Evolutionary conservation across 2,113 vertebrate genomes (phyloP).

Genomic region (Oryzias woworae): DNA sequence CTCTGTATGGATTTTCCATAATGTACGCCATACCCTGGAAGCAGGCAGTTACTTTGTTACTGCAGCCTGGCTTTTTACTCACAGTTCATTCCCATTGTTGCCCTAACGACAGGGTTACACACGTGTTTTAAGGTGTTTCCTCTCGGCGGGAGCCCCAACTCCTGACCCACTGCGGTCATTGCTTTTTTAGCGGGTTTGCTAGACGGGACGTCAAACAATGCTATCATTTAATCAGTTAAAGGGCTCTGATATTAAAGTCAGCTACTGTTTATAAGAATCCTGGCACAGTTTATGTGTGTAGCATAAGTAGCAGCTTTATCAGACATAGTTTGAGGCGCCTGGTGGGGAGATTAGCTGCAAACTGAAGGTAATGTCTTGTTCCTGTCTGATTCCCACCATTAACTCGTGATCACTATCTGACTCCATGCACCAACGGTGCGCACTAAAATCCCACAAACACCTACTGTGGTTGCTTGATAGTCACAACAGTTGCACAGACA

Average conservation of each 20-base stretch:
- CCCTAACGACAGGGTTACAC: conserved; percentile 59
- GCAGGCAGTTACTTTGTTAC: conserved; percentile 63
- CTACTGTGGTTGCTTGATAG: conserved; percentile 14
- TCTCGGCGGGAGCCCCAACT: conserved; percentile 26
- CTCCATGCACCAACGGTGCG: conserved; percentile 39
- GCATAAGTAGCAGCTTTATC: conserved; percentile 68
- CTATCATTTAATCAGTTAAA: conserved; percentile 40
- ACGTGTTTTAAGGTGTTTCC: conserved; percentile 69
- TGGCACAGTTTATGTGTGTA: conserved; percentile 42
- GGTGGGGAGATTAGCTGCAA: conserved; percentile 63
- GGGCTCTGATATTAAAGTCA: conserved; percentile 45
- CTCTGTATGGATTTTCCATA: conserved; percentile 63
- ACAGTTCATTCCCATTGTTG: conserved; percentile 73
- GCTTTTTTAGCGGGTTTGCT: conserved; percentile 24
- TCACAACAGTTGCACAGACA: conserved; percentile 21
- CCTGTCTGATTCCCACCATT: conserved; percentile 78
- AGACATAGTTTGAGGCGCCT: conserved; percentile 68
- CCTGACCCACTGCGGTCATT: neutral
- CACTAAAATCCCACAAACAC: conserved; percentile 32
- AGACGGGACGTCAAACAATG: conserved; percentile 31
- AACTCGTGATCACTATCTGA: conserved; percentile 69
- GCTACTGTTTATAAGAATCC: conserved; percentile 59
- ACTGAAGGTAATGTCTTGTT: conserved; percentile 69
- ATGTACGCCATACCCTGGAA: conserved; percentile 51
- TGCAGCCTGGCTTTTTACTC: conserved; percentile 53